Percentiles rank a stretch among this genome's conserved stretches.
These are phyloP conservation scores for Pygmarrhopalites habei DNA, from an alignment of 1,140 invertebrate genomes.

Conservation along the genomic window DNA sequence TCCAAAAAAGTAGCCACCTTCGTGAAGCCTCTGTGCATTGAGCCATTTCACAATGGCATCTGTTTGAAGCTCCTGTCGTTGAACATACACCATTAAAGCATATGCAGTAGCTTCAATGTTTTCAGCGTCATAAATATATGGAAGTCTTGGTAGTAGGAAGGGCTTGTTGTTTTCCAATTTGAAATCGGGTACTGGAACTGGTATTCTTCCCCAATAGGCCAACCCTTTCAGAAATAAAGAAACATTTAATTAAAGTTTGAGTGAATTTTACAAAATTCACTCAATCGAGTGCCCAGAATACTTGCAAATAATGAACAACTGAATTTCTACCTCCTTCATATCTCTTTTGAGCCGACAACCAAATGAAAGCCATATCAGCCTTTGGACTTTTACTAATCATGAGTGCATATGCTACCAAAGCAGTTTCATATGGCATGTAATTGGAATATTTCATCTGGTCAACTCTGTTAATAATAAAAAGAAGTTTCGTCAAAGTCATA, in stretches of 20 bases:
- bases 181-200: constrained; percentile 65
- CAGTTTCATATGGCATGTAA: constrained; percentile 72
- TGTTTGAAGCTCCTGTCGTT: constrained; percentile 66
- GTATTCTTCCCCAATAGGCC: constrained; percentile 74
- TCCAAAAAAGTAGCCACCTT: constrained; percentile 91
- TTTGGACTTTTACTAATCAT: constrained; percentile 67
- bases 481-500: too few species aligned
- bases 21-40: constrained; percentile 79
- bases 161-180: constrained; percentile 86
- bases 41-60: constrained; percentile 88
- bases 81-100: constrained; percentile 79
- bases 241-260: too few species aligned
- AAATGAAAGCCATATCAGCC: constrained; percentile 71
- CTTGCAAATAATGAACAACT: too few species aligned
- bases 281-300: too few species aligned
- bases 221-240: too few species aligned
- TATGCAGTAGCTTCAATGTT: constrained; percentile 91
- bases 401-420: constrained; percentile 80
- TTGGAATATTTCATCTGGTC: constrained; percentile 55
- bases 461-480: too few species aligned
- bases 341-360: constrained; percentile 57
- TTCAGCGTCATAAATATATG: constrained; percentile 78
- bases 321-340: constrained; percentile 58
- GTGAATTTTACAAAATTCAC: too few species aligned
- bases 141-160: constrained; percentile 75